These are phyloP conservation scores for Hedya salicella DNA, from an alignment of 2,888 invertebrate species.

Conservation along the genomic window DNA sequence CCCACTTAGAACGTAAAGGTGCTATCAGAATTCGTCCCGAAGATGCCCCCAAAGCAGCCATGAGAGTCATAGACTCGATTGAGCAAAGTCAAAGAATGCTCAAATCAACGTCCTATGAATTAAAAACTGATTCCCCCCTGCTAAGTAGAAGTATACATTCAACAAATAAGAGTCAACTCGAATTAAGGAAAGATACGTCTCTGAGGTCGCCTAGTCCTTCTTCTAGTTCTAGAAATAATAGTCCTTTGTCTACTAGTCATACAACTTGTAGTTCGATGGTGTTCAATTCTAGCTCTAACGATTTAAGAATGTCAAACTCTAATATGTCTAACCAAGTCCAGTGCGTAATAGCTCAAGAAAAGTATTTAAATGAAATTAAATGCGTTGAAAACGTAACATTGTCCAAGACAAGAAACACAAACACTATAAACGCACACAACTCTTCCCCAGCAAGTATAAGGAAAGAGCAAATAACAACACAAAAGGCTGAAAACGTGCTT, in stretches of 20 bases:
- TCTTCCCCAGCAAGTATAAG: slow-evolving; percentile 72
- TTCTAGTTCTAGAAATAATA: slow-evolving; percentile 79
- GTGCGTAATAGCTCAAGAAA: slow-evolving; percentile 83
- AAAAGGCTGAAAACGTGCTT: slow-evolving; percentile 79
- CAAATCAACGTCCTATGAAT: slow-evolving; percentile 79
- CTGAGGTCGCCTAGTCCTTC: slow-evolving; percentile 78
- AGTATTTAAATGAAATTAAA: slow-evolving; percentile 80
- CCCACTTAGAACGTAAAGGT: slow-evolving; percentile 79
- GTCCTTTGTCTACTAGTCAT: slow-evolving; percentile 80
- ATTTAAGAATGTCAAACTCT: slow-evolving; percentile 79
- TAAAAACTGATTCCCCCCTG: slow-evolving; percentile 77
- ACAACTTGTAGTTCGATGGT: slow-evolving; percentile 84
- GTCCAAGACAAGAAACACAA: slow-evolving; percentile 66
- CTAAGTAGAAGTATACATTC: slow-evolving; percentile 67
- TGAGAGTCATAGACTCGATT: slow-evolving; percentile 80
- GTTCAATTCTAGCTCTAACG: slow-evolving; percentile 82
- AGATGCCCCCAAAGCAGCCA: slow-evolving; percentile 77
- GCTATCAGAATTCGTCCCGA: slow-evolving; percentile 80
- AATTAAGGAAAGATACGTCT: slow-evolving; percentile 74
- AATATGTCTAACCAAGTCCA: slow-evolving; percentile 80
- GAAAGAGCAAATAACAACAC: slow-evolving; percentile 77
- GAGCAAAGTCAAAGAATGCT: slow-evolving; percentile 82
- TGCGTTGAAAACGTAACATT: slow-evolving; percentile 81
- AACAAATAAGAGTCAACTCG: slow-evolving; percentile 73
- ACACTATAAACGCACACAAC: slow-evolving; percentile 56